Percentiles rank a stretch among this genome's conserved stretches.
Conservation (phyloP, 1,140 invertebrate species). For the Drosophila ambigua region DNA sequence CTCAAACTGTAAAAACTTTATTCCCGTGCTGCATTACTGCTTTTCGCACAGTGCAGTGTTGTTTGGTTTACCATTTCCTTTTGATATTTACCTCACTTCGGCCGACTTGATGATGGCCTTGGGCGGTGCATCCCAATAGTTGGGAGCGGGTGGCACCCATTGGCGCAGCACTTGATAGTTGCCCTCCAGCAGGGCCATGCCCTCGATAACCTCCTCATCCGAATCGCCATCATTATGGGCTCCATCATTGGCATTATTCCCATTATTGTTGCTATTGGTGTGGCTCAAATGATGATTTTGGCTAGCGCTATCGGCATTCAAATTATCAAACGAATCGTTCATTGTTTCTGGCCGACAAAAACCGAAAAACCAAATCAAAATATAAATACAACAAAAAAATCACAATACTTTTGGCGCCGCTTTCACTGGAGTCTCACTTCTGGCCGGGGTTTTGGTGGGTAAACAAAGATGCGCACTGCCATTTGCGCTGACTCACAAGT, state of each 20-base stretch:
- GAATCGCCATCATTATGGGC: conserved; percentile 73
- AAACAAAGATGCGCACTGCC: conserved; percentile 77
- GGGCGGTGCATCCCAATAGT: conserved; percentile 83
- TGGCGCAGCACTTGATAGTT: conserved; percentile 81
- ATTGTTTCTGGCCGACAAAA: conserved; percentile 46
- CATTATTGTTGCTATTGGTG: conserved; percentile 33
- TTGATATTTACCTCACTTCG: conserved; percentile 77
- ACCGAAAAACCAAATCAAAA: background rate
- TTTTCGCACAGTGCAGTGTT: too few species aligned
- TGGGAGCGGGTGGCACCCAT: conserved; percentile 82
- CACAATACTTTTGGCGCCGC: conserved; percentile 63
- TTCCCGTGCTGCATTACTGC: too few species aligned
- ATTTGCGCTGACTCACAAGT: conserved; percentile 72
- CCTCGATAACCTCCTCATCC: conserved; percentile 82
- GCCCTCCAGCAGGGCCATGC: conserved; percentile 82
- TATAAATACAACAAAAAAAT: conserved; percentile 12
- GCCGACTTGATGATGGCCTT: conserved; percentile 83
- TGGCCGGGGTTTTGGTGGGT: conserved; percentile 13
- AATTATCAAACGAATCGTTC: conserved; percentile 71
- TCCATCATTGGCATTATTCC: conserved; percentile 26
- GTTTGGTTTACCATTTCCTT: background rate
- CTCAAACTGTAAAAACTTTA: too few species aligned
- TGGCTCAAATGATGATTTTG: conserved; percentile 20
- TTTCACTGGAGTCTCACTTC: conserved; percentile 40
- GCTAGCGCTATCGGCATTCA: conserved; percentile 57